Evolutionary conservation across 1,140 invertebrate genomes (phyloP).

Genomic region (Bombus sibiricus): DNA sequence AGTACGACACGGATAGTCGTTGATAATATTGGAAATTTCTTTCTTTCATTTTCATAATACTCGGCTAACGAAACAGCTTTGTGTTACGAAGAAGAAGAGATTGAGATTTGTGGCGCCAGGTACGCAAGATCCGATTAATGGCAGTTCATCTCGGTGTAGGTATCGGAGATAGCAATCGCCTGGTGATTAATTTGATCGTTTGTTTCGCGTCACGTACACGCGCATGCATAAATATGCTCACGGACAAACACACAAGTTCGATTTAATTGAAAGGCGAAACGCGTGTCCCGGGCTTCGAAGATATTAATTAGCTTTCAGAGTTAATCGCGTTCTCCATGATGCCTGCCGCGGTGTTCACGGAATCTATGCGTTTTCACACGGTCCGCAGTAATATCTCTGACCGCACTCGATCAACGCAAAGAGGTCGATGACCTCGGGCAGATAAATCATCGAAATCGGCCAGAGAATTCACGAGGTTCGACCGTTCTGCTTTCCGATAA

Average conservation of each 20-base stretch:
- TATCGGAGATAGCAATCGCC: slow-evolving; percentile 65
- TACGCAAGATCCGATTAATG: background rate
- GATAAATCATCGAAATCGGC: slow-evolving; percentile 40
- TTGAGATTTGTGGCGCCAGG: background rate
- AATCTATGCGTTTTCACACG: slow-evolving; percentile 52
- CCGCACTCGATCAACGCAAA: background rate
- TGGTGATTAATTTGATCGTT: slow-evolving; percentile 73
- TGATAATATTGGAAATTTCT: too few relatives aligned
- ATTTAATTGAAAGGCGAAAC: slow-evolving; percentile 64
- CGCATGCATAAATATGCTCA: slow-evolving; percentile 35
- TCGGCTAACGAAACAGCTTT: too few relatives aligned
- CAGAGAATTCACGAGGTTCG: slow-evolving; percentile 8
- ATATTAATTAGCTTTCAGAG: slow-evolving; percentile 72
- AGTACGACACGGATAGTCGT: too few relatives aligned
- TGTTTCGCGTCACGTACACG: slow-evolving; percentile 64
- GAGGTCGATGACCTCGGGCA: background rate
- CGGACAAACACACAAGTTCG: slow-evolving; percentile 42
- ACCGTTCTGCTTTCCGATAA: slow-evolving; percentile 13
- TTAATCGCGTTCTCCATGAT: slow-evolving; percentile 61
- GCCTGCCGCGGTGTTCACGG: slow-evolving; percentile 1
- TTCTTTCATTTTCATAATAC: too few relatives aligned
- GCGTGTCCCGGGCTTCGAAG: slow-evolving; percentile 47
- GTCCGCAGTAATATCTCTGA: slow-evolving; percentile 18
- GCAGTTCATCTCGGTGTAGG: slow-evolving; percentile 26
- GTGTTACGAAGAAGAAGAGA: background rate